Base-by-base conservation (phyloP, 2,113 vertebrate genomes). In the Echinops telfairi region DNA sequence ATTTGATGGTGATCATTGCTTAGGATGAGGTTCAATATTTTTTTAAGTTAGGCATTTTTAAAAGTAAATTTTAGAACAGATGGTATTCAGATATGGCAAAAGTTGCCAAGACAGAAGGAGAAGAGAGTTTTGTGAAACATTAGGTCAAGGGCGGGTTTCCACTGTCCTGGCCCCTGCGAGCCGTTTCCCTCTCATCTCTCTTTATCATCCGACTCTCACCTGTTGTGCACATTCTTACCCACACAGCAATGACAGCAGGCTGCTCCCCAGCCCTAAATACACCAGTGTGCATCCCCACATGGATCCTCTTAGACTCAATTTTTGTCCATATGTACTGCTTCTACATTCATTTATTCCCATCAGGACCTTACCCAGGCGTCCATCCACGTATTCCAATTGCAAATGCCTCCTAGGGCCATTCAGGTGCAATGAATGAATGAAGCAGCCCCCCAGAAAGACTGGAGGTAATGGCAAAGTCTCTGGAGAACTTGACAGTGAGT, bases 41-140 rank as follows among this genome's bases (percentile, higher is more conserved):
- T 83, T 86, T 66, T 75, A 70, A 83, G 84, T 70, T 38, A 53
- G 47, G 68, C 36, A 47, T 19, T 22, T 66, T 80, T 93, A 88
- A 47, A 19, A 82, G 68, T 83, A 27, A 40, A 68, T 68, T 89
- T 86, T 60, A 70, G 36, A 91, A 43, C n/a, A 75, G 79, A 91
- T 62, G 79, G 22, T n/a, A 19, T 62, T 53, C 11, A 68, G 75
- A 82, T 16, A 73, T 1, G 36, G 71, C 40, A 88, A 40, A 94
- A 40, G 57, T 73, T 53, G 2, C 76, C 14, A 53, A 86, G 76
- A 29, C 14, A 27, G 66, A 71, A 25, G 31, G 6, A 78, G 20
- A 88, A 88, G 25, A 15, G 25, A 11, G 27, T 70, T 86, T 60
- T 43, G 66, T 38, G 79, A 68, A 79, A 40, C 38, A 0, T 1